Conservation (phyloP, 1,140 invertebrate genomes). For the Belonocnema kinseyi region DNA sequence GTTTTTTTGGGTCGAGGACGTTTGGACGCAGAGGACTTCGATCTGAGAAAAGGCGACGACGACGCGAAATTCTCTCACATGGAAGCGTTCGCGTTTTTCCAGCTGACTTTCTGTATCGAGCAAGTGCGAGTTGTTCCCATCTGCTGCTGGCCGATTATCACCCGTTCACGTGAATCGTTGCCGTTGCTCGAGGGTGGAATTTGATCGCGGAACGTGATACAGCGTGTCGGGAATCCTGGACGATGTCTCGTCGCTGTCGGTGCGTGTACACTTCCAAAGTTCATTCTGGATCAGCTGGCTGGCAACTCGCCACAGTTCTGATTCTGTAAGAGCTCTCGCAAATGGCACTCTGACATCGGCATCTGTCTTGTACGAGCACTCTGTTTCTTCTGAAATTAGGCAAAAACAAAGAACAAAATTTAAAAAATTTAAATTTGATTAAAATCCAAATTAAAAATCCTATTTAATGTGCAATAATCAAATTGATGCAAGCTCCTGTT, state of each 20-base stretch:
- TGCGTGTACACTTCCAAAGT: slow-evolving; percentile 57
- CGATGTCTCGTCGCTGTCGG: slow-evolving; percentile 52
- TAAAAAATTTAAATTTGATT: too few species aligned
- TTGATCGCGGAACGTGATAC: slow-evolving; percentile 19
- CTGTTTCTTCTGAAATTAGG: slow-evolving; percentile 82
- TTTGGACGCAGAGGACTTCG: too few species aligned
- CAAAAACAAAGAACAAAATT: slow-evolving; percentile 15
- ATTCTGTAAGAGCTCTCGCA: slow-evolving; percentile 78
- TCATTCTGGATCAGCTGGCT: slow-evolving; percentile 69
- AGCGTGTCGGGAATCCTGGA: slow-evolving; percentile 36
- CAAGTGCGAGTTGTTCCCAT: not conserved
- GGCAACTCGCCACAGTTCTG: slow-evolving; percentile 63
- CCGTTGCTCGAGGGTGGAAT: not conserved
- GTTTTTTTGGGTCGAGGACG: too few species aligned
- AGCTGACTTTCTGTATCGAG: too few species aligned
- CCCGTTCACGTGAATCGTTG: slow-evolving; percentile 1
- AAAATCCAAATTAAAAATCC: too few species aligned
- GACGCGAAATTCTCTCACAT: too few species aligned
- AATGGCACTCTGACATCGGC: slow-evolving; percentile 82
- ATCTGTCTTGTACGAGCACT: slow-evolving; percentile 84
- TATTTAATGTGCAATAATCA: too few species aligned
- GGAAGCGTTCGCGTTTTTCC: not conserved
- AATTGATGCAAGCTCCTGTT: too few species aligned
- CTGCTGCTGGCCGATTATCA: not conserved
- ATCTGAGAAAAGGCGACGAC: too few species aligned